Evolutionary conservation across 2,888 invertebrate species (phyloP), one percentile per base, ranked within the genome.

Genomic region (Norana najaformis): DNA sequence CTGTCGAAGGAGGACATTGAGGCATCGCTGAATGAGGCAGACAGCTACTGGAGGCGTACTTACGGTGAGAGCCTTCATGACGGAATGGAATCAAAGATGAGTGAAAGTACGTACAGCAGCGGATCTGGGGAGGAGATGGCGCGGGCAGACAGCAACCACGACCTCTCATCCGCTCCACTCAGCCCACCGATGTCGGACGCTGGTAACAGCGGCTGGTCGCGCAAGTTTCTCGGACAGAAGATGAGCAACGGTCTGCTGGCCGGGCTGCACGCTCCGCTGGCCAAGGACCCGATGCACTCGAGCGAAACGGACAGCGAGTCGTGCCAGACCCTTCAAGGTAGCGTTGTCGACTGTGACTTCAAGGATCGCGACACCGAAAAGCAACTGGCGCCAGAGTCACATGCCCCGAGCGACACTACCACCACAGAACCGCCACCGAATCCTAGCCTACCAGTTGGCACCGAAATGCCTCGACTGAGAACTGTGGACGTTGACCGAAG

Each of bases 51-150:
- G 92, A 82, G 88, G 37, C 88, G 90, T 37, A 90, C 83, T 5
- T 89, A 90, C 37, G 92, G 90, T 0, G 91, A 90, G 47, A 88
- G 88, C 18, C 36, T 90, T 16, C 88, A 53, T 23, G 89, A 90
- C 20, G 89, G 53, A 6, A 37, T 88, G 23, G 92, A 91, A 34
- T 47, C 85, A n/a, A 90, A 88, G 83, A 91, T 92, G 91, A 91
- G 91, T 16, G 92, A 92, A 34, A 91, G 91, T 88, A 92, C 91
- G 11, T 91, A 91, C 89, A 91, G 91, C 89, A 92, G 91, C 41
- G 92, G 92, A 1, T 92, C 92, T 37, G 92, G 92, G 35, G 92
- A 92, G 90, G 92, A 92, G 88, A 92, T 92, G 92, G 92, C 92
- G 0, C 89, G 90, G 34, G 91, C 91, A 5, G 92, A 92, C 83